These are phyloP conservation scores for Rallus limicola DNA, from an alignment of 2,113 vertebrate genomes.

Conservation along the genomic window DNA sequence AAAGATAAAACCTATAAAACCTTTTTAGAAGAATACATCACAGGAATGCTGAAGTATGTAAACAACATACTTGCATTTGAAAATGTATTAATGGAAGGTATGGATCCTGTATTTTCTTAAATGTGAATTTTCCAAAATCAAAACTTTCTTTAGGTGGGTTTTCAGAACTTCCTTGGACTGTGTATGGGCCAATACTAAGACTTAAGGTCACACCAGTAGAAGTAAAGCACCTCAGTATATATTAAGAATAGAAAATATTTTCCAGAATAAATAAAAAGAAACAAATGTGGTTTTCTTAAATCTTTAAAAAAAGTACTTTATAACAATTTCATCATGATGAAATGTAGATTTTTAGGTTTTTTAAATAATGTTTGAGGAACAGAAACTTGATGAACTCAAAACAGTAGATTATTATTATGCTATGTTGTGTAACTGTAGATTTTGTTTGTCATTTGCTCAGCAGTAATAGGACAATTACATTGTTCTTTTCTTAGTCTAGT, in stretches of 20 bases:
- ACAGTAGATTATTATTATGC: background rate
- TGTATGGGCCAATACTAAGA: background rate
- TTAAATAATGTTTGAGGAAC: background rate
- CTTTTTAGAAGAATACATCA: background rate
- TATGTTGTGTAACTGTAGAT: background rate
- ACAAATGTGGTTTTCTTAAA: background rate
- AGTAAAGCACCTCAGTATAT: background rate
- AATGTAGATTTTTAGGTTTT: background rate
- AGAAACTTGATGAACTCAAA: background rate
- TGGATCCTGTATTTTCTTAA: background rate
- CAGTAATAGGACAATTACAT: background rate
- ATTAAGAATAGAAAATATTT: background rate
- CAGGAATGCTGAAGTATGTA: background rate
- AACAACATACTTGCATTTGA: background rate
- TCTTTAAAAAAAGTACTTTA: background rate
- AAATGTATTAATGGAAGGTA: background rate
- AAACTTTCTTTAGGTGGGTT: background rate
- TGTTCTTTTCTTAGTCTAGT: background rate
- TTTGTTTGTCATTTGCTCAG: background rate
- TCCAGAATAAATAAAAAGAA: background rate
- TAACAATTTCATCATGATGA: background rate
- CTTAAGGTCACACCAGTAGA: background rate
- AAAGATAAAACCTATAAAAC: background rate
- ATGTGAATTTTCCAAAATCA: background rate
- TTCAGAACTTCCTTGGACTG: background rate